These are phyloP conservation scores for Pantelozetes paolii DNA, from an alignment of 2,888 invertebrate genomes.

Conservation along the genomic window DNA sequence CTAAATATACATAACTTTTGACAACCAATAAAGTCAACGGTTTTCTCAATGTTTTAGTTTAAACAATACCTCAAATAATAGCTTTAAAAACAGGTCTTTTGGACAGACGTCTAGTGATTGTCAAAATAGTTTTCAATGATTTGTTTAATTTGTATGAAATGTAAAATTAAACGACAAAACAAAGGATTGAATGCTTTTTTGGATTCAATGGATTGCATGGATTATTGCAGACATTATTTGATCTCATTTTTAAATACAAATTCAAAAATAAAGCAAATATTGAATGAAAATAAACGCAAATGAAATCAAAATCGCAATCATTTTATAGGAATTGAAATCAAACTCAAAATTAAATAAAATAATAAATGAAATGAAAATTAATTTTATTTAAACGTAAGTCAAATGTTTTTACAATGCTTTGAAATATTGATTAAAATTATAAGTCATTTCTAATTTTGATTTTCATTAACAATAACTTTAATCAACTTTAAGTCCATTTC, in stretches of 20 bases:
- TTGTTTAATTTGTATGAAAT: background rate
- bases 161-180: background rate
- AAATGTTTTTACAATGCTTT: background rate
- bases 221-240: background rate
- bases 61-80: too few species aligned
- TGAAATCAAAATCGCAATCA: background rate
- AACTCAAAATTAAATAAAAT: too few species aligned
- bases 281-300: background rate
- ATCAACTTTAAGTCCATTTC: background rate
- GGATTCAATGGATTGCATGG: background rate
- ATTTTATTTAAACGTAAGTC: background rate
- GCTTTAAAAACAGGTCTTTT: too few species aligned
- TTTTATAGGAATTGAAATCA: too few species aligned
- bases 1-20: background rate
- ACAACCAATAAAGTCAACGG: constrained; percentile 11
- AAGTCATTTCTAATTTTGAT: too few species aligned
- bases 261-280: background rate
- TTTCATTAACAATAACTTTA: background rate
- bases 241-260: background rate
- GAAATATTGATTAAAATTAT: background rate
- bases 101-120: background rate
- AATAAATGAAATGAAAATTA: background rate
- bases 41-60: background rate
- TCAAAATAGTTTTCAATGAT: background rate
- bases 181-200: too few species aligned